Conservation (phyloP, 2,888 invertebrate species). For the Lycophotia porphyrea region DNA sequence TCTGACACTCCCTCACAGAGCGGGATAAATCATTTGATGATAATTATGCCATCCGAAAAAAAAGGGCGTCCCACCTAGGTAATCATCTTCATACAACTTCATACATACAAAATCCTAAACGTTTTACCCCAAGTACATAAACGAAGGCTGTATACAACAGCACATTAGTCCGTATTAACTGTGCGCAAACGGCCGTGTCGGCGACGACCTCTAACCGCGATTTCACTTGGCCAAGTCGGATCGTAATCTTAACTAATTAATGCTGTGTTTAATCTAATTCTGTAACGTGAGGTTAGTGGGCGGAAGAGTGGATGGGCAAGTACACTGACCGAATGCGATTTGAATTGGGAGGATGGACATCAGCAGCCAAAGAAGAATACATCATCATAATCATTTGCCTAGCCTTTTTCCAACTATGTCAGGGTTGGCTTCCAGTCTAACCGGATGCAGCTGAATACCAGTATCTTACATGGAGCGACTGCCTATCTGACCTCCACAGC, state of each 20-base stretch:
- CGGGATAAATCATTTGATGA: no score
- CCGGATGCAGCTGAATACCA: no score
- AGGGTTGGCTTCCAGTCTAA: no score
- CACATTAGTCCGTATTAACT: constrained; percentile 51
- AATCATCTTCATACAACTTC: neutral
- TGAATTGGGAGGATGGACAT: neutral
- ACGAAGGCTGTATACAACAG: constrained; percentile 41
- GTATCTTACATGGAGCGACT: no score
- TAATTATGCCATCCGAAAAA: no score
- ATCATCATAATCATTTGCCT: no score
- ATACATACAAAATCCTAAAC: neutral
- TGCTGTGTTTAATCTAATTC: constrained; percentile 54
- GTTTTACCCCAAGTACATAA: neutral
- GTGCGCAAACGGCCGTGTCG: constrained; percentile 62
- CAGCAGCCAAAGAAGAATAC: neutral
- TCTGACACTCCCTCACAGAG: no score
- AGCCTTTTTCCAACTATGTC: no score
- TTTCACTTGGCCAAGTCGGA: constrained; percentile 66
- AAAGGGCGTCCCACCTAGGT: no score
- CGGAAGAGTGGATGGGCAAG: constrained; percentile 12
- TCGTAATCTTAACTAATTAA: constrained; percentile 66
- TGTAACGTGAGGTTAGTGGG: constrained; percentile 37
- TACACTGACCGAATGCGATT: neutral
- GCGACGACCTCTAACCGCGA: constrained; percentile 64
- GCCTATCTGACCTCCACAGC: no score